Evolutionary conservation across 2,113 vertebrate genomes (phyloP).

Genomic region (Stegastes partitus): DNA sequence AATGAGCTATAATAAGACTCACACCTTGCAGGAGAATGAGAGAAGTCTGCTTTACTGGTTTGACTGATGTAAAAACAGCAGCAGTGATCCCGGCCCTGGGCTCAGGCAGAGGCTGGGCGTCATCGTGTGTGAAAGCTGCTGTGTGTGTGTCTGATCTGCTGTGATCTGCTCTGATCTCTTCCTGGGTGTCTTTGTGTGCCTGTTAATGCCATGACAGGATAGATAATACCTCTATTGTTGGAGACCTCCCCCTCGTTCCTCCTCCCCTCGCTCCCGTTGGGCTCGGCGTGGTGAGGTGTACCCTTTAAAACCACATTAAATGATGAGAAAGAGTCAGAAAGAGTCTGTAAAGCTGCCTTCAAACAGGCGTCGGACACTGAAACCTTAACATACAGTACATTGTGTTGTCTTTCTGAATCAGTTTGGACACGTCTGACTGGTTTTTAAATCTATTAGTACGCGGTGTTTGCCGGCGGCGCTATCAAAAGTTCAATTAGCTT

Average conservation of each 20-base stretch:
- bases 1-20: constrained; percentile 7
- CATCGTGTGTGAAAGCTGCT: constrained; percentile 73
- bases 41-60: constrained; percentile 29
- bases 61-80: constrained; percentile 30
- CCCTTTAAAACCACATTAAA: constrained; percentile 62
- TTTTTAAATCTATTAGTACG: constrained; percentile 20
- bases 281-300: constrained; percentile 40
- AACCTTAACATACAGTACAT: constrained; percentile 3
- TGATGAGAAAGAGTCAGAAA: constrained; percentile 10
- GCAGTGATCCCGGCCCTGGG: constrained; percentile 11
- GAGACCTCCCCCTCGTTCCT: constrained; percentile 27
- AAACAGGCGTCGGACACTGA: neutral
- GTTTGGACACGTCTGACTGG: constrained; percentile 9
- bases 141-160: constrained; percentile 66
- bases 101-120: constrained; percentile 36
- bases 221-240: constrained; percentile 81
- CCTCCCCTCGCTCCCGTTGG: constrained; percentile 29
- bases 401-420: constrained; percentile 10
- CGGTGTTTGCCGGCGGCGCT: constrained; percentile 37
- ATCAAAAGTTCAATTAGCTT: constrained; percentile 41
- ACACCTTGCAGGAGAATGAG: constrained; percentile 34
- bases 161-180: constrained; percentile 76
- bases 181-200: constrained; percentile 75
- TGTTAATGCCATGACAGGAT: constrained; percentile 78
- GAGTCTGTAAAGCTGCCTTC: neutral